Percentiles rank a stretch among this genome's conserved stretches.
These are phyloP conservation scores for Drosophila fulvimacula DNA, from an alignment of 2,888 invertebrate genomes.

Conservation along the genomic window DNA sequence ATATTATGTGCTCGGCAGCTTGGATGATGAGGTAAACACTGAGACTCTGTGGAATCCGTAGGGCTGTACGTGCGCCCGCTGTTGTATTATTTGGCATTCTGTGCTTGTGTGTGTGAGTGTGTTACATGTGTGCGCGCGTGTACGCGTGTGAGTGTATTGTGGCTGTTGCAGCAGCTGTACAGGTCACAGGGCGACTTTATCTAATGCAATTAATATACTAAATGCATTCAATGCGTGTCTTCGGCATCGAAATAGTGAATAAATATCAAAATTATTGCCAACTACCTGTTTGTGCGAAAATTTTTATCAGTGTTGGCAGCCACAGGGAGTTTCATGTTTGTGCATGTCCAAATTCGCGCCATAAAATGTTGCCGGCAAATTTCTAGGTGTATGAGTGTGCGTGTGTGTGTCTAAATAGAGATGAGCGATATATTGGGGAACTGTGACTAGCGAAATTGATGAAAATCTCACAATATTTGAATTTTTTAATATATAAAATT, in stretches of 20 bases:
- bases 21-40: conserved; percentile 88
- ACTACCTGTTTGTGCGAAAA: background rate
- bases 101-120: conserved; percentile 8
- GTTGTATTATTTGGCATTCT: conserved; percentile 45
- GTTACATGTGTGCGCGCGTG: conserved; percentile 20
- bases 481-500: background rate
- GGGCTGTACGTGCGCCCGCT: conserved; percentile 38
- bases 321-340: conserved; percentile 54
- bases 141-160: conserved; percentile 11
- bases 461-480: background rate
- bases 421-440: conserved; percentile 26
- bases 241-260: background rate
- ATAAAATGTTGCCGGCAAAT: conserved; percentile 67
- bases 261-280: background rate
- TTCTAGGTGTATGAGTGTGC: conserved; percentile 13
- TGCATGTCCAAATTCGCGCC: conserved; percentile 59
- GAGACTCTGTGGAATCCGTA: background rate
- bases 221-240: background rate
- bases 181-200: conserved; percentile 9
- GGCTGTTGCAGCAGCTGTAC: conserved; percentile 53
- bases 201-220: conserved; percentile 12
- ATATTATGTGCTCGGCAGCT: conserved; percentile 92
- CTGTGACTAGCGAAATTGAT: background rate
- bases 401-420: conserved; percentile 28
- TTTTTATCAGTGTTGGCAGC: conserved; percentile 1